Evolutionary conservation across 2,113 vertebrate species (phyloP).

Genomic region (Melozone crissalis): DNA sequence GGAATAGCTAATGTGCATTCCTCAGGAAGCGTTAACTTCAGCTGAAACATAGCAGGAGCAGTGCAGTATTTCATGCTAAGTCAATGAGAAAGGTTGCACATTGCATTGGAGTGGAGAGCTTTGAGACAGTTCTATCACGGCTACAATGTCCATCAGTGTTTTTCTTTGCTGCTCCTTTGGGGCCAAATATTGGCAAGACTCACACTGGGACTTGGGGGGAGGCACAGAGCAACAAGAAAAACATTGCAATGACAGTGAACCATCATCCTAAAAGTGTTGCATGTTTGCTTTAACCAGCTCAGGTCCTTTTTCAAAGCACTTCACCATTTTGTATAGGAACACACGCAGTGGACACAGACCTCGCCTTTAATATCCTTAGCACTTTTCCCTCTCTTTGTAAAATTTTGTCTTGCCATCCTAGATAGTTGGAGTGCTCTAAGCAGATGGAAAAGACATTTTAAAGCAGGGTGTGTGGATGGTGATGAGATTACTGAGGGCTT

Average conservation of each 20-base stretch:
- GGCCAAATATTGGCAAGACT: neutral
- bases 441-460: neutral
- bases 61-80: neutral
- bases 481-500: neutral
- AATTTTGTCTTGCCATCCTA: neutral
- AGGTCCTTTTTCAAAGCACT: neutral
- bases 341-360: fast-evolving
- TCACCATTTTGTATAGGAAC: neutral
- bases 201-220: fast-evolving
- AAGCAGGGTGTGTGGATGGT: fast-evolving
- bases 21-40: conserved; percentile 22
- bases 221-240: neutral
- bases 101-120: neutral
- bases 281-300: neutral
- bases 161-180: neutral
- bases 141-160: neutral
- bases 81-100: neutral
- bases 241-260: neutral
- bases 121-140: neutral
- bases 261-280: neutral
- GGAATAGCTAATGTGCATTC: conserved; percentile 62
- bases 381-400: neutral
- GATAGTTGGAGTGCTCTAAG: neutral
- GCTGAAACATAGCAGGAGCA: neutral
- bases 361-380: neutral